Evolutionary conservation across 2,113 vertebrate genomes (phyloP).

Genomic region (Heliornis fulica): DNA sequence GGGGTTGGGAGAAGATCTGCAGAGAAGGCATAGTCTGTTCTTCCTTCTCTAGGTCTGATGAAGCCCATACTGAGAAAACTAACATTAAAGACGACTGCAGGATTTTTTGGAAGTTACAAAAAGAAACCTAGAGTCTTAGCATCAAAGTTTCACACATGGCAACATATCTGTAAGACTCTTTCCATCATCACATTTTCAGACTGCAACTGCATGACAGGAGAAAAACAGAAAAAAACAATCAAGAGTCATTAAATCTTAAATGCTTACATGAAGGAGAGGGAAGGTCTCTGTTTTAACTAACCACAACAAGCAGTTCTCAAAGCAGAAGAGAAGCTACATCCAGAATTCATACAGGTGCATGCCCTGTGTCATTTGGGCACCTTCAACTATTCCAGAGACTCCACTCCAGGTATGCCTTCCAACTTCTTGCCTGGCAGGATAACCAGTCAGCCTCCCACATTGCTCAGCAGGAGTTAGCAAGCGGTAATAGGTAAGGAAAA

Average conservation of each 20-base stretch:
- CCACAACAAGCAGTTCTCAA: neutral
- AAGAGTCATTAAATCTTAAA: neutral
- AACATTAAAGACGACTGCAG: neutral
- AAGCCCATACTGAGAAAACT: neutral
- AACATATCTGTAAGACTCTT: neutral
- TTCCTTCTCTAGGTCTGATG: neutral
- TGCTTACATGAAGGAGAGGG: accelerated
- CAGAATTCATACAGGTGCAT: neutral
- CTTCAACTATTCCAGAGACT: neutral
- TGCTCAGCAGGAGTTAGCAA: neutral
- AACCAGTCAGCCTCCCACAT: neutral
- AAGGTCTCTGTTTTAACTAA: neutral
- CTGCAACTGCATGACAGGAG: neutral
- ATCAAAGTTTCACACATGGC: neutral
- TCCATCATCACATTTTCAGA: neutral
- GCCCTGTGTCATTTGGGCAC: neutral
- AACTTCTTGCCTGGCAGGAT: neutral
- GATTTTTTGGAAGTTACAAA: neutral
- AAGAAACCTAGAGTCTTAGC: neutral
- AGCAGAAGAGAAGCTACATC: neutral
- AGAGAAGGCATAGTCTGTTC: neutral
- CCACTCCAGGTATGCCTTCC: neutral
- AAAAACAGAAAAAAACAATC: accelerated
- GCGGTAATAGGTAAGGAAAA: neutral
- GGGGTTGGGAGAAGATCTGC: neutral